These are phyloP conservation scores for Chiloscyllium punctatum DNA, from an alignment of 2,797 vertebrate genomes.

Conservation along the genomic window DNA sequence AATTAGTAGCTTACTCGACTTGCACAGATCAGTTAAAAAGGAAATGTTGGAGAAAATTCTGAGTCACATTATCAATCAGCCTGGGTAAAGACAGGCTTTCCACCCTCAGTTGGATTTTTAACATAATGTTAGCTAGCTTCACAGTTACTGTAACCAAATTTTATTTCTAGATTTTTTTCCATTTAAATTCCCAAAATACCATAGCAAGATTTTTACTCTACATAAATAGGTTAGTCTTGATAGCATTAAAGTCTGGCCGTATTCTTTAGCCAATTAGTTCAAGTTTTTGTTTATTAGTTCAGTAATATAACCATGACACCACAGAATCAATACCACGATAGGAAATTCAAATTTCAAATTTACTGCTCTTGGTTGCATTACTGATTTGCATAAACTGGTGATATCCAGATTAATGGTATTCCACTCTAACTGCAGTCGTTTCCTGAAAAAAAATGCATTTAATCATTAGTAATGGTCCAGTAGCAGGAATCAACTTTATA, in stretches of 20 bases:
- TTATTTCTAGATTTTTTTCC: not conserved
- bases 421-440: not conserved
- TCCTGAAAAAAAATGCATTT: not conserved
- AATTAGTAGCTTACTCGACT: not conserved
- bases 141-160: not conserved
- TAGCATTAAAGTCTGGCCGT: no score
- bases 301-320: no score
- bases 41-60: not conserved
- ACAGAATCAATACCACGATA: no score
- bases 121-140: not conserved
- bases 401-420: not conserved
- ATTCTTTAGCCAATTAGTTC: no score
- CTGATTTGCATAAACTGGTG: not conserved
- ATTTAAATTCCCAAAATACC: not conserved
- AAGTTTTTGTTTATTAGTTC: no score
- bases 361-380: not conserved
- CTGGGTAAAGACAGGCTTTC: not conserved
- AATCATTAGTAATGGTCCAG: not conserved
- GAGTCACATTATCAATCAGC: not conserved
- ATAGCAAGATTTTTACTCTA: no score
- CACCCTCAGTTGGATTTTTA: not conserved
- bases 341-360: not conserved
- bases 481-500: conserved; percentile 10
- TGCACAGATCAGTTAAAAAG: not conserved
- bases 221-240: no score